These are phyloP conservation scores for Coracopsis vasa DNA, from an alignment of 2,113 vertebrate genomes.

Conservation along the genomic window DNA sequence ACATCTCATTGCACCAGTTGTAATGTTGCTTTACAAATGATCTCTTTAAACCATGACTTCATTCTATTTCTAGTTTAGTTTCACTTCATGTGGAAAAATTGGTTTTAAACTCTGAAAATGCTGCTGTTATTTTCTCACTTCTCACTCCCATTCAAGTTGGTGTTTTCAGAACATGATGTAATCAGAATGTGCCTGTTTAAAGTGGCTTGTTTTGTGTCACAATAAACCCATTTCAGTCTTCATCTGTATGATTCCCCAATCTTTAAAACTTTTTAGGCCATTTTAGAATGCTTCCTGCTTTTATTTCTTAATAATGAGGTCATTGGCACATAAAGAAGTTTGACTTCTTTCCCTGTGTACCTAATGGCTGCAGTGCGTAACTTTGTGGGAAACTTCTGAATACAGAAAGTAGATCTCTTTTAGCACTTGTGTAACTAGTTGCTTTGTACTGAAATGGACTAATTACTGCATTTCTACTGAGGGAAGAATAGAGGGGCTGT, in stretches of 20 bases:
- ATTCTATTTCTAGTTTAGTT: background rate
- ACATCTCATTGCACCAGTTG: background rate
- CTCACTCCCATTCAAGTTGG: background rate
- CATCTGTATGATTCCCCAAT: background rate
- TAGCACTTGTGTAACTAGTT: background rate
- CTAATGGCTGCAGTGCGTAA: background rate
- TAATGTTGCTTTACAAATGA: background rate
- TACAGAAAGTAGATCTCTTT: background rate
- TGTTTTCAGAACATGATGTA: background rate
- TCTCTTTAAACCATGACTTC: background rate
- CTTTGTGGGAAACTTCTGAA: background rate
- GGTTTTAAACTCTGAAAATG: background rate
- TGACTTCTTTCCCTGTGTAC: background rate
- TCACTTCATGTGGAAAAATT: background rate
- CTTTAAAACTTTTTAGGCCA: background rate
- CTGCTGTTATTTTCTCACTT: background rate
- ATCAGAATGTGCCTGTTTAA: background rate
- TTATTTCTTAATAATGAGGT: background rate
- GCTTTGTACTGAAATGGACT: background rate
- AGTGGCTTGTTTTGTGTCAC: background rate
- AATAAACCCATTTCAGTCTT: background rate
- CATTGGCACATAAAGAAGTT: background rate
- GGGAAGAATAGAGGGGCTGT: background rate
- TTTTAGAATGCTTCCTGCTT: background rate
- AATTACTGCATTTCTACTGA: background rate